phyloP scores from a whole-genome alignment of 2,113 vertebrate genomes.

The human region DNA sequence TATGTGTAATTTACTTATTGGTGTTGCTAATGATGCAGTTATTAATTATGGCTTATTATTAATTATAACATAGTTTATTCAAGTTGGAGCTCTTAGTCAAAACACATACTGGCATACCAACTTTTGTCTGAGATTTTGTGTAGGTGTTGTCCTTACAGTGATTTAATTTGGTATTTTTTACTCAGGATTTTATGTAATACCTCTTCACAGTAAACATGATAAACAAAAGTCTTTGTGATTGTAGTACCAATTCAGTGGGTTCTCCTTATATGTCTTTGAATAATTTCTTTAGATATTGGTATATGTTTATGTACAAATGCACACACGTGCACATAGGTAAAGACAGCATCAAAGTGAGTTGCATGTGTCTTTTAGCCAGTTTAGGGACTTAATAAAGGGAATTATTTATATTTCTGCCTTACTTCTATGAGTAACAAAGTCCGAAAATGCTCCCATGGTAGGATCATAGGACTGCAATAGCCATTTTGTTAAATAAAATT shows the following conservation, averaged over 20 bases:
- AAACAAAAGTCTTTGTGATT: background rate
- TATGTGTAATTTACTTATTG: conserved; percentile 3
- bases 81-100: background rate
- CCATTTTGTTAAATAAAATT: conserved; percentile 9
- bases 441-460: background rate
- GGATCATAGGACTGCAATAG: background rate
- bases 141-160: background rate
- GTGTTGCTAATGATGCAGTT: conserved; percentile 32
- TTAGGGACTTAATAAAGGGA: background rate
- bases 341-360: background rate
- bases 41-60: conserved; percentile 36
- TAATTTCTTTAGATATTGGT: background rate
- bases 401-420: background rate
- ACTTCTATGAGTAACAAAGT: background rate
- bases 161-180: background rate
- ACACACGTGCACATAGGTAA: rapidly evolving
- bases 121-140: background rate
- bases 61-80: conserved; percentile 1
- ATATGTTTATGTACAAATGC: background rate
- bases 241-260: background rate
- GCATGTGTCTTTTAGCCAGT: background rate
- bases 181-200: background rate
- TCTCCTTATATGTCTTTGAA: background rate
- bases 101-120: background rate
- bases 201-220: background rate